Conservation (phyloP, 1,140 invertebrate genomes). For the Euschistus heros region DNA sequence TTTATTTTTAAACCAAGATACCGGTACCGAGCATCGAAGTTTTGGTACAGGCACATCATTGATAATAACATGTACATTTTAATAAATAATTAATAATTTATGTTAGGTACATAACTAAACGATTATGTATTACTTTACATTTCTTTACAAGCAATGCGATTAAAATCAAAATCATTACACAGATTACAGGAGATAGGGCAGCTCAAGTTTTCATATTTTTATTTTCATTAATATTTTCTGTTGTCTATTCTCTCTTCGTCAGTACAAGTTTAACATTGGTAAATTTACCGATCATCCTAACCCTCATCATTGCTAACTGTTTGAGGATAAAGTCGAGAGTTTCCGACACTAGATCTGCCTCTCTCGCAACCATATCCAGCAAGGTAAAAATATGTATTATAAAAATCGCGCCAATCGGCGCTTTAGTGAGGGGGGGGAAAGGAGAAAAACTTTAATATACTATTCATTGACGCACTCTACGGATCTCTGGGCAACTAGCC, state of each 20-base stretch:
- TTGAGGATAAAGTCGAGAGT: neutral
- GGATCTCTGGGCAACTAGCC: too few relatives aligned
- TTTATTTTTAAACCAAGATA: too few relatives aligned
- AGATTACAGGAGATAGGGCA: neutral
- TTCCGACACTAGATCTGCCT: neutral
- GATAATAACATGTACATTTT: too few relatives aligned
- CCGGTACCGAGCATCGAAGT: too few relatives aligned
- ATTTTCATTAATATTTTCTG: neutral
- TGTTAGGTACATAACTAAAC: too few relatives aligned
- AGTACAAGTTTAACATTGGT: neutral
- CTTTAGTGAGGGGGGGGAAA: too few relatives aligned
- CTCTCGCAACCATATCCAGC: neutral
- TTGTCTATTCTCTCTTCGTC: neutral
- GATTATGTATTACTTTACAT: too few relatives aligned
- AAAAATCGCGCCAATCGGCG: too few relatives aligned
- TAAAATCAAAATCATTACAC: neutral
- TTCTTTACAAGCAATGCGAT: too few relatives aligned
- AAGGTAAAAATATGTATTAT: neutral
- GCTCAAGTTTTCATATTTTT: neutral
- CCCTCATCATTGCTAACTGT: neutral
- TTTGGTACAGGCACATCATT: too few relatives aligned
- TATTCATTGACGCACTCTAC: too few relatives aligned
- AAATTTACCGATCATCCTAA: neutral
- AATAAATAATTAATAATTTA: neutral
- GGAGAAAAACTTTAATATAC: too few relatives aligned